Percentiles rank a stretch among this genome's conserved stretches.
Conservation (phyloP, 2,797 vertebrate genomes). For the Sorex maritimensis region DNA sequence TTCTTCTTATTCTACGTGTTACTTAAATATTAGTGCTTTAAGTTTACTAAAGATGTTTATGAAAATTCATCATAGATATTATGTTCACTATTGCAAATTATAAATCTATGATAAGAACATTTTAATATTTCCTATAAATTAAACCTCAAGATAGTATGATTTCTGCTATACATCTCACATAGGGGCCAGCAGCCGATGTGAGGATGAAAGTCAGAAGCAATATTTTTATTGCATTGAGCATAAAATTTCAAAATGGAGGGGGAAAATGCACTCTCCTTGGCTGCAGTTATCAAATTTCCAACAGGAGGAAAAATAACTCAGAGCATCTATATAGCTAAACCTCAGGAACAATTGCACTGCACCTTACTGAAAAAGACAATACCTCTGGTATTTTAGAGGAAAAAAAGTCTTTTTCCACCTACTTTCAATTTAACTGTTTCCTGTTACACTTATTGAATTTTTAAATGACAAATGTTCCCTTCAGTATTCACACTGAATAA, state of each 20-base stretch:
- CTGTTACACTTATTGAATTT: constrained; percentile 61
- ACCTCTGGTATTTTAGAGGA: constrained; percentile 22
- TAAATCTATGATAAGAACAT: constrained; percentile 77
- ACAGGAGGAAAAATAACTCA: constrained; percentile 27
- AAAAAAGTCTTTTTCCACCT: constrained; percentile 20
- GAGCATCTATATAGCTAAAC: constrained; percentile 2
- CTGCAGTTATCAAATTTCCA: constrained; percentile 39
- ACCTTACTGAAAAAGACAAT: constrained; percentile 50
- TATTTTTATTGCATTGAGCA: constrained; percentile 14
- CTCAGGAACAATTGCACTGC: constrained; percentile 49
- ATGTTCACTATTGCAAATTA: constrained; percentile 64
- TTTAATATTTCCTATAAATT: constrained; percentile 57
- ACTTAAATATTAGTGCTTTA: constrained; percentile 50
- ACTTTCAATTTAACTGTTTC: constrained; percentile 70
- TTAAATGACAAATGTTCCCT: constrained; percentile 62
- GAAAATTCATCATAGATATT: constrained; percentile 66
- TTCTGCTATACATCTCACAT: constrained; percentile 46
- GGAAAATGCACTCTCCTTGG: no score
- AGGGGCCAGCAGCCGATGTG: constrained; percentile 19
- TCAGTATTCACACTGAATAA: constrained; percentile 64
- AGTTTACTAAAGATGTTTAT: constrained; percentile 69
- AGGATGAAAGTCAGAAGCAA: background rate
- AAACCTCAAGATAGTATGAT: constrained; percentile 24
- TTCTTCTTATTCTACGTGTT: constrained; percentile 61
- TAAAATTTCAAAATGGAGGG: no score